phyloP scores from a whole-genome alignment of 2,113 vertebrate species.

The Tachysurus fulvidraco region DNA sequence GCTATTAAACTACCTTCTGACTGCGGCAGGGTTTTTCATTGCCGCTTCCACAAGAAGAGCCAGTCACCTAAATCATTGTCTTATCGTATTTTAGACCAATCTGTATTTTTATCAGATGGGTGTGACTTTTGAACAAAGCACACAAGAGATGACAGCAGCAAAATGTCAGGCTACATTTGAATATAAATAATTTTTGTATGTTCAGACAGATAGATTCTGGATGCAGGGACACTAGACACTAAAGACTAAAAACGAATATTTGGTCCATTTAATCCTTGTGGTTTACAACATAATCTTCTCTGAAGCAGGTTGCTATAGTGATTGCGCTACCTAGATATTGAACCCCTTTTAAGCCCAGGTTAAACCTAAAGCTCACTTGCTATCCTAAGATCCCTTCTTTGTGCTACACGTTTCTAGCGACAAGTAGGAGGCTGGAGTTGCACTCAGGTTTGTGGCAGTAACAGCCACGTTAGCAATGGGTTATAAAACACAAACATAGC shows the following conservation, averaged over 20 bases:
- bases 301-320: constrained; percentile 22
- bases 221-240: background rate
- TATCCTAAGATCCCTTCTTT: background rate
- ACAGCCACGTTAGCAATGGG: background rate
- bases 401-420: background rate
- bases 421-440: background rate
- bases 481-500: constrained; percentile 9
- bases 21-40: background rate
- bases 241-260: background rate
- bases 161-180: constrained; percentile 4
- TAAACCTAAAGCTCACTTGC: background rate
- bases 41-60: background rate
- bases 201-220: background rate
- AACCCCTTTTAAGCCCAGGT: constrained; percentile 11
- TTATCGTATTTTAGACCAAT: background rate
- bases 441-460: constrained; percentile 1
- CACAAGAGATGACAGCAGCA: background rate
- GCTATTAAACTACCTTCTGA: background rate
- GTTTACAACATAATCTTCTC: constrained; percentile 21
- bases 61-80: background rate
- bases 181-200: background rate
- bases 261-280: background rate
- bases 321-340: constrained; percentile 26
- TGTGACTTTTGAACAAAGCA: background rate
- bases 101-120: background rate